Conservation (phyloP, 2,888 invertebrate species). For the Rhingia rostrata region DNA sequence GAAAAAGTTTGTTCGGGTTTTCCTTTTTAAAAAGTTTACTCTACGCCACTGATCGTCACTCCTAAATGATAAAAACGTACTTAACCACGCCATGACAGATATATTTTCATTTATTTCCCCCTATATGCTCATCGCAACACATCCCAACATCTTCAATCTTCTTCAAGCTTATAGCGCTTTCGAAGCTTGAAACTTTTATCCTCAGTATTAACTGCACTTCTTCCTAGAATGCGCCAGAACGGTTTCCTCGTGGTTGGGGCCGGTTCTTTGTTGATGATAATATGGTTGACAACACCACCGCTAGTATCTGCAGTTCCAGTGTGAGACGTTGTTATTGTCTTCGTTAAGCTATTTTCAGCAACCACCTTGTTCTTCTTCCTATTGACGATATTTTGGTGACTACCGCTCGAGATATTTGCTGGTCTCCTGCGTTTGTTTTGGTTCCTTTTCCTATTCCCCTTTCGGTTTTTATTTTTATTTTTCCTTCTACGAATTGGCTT, state of each 20-base stretch:
- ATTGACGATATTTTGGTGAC: not conserved
- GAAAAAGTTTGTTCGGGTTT: too few relatives aligned
- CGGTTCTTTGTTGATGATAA: conserved; percentile 32
- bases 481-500: conserved; percentile 14
- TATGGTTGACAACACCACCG: conserved; percentile 33
- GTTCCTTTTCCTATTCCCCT: not conserved
- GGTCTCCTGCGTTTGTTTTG: not conserved
- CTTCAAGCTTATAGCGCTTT: not conserved
- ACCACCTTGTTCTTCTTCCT: not conserved
- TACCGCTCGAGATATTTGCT: not conserved
- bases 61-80: too few relatives aligned
- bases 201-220: not conserved
- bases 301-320: conserved; percentile 10
- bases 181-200: conserved; percentile 5
- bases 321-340: conserved; percentile 31
- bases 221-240: conserved; percentile 33
- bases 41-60: too few relatives aligned
- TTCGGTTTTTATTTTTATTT: not conserved
- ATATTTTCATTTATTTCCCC: too few relatives aligned
- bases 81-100: too few relatives aligned
- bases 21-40: too few relatives aligned
- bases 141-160: not conserved
- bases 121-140: not conserved
- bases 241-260: conserved; percentile 19
- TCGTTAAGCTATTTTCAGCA: not conserved